Conservation (phyloP, 2,888 invertebrate genomes). For the Beris morrisii region DNA sequence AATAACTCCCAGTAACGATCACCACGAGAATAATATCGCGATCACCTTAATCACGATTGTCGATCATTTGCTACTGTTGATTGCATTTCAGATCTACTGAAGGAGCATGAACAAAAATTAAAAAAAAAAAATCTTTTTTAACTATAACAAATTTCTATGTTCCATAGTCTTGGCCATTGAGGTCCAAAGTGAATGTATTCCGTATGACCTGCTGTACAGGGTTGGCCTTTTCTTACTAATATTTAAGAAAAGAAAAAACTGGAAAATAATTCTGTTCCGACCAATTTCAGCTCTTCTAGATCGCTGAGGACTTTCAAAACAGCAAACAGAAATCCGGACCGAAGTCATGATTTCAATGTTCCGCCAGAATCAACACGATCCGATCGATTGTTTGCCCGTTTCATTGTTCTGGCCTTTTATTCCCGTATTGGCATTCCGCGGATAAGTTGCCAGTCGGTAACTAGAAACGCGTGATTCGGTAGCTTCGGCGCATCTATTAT, state of each 20-base stretch:
- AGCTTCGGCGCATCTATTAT: slow-evolving; percentile 38
- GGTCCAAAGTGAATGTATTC: too few relatives aligned
- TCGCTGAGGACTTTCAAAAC: slow-evolving; percentile 22
- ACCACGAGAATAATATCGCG: slow-evolving; percentile 55
- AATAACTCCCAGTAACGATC: slow-evolving; percentile 8
- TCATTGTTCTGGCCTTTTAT: slow-evolving; percentile 23
- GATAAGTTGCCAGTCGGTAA: slow-evolving; percentile 21
- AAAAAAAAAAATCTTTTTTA: slow-evolving; percentile 13
- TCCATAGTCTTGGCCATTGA: too few relatives aligned
- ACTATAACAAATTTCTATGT: too few relatives aligned
- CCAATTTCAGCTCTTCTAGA: slow-evolving; percentile 26
- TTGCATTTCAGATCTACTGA: slow-evolving; percentile 22
- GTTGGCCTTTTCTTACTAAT: slow-evolving; percentile 28
- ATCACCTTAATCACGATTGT: slow-evolving; percentile 56
- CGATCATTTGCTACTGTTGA: slow-evolving; percentile 44
- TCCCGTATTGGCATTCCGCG: slow-evolving; percentile 16
- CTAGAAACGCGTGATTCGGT: slow-evolving; percentile 39
- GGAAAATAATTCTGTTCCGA: slow-evolving; percentile 33
- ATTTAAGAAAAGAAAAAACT: background rate
- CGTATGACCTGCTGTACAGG: background rate
- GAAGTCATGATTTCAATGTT: slow-evolving; percentile 39
- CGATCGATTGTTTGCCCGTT: slow-evolving; percentile 34
- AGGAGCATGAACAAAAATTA: slow-evolving; percentile 1
- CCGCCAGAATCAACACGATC: slow-evolving; percentile 39
- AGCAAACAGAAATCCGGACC: slow-evolving; percentile 13